A percentile compares a stretch with the other conserved stretches of the same genome.
These are phyloP conservation scores for Bursaphelenchus okinawaensis DNA, from an alignment of 2,888 invertebrate genomes.

Conservation along the genomic window DNA sequence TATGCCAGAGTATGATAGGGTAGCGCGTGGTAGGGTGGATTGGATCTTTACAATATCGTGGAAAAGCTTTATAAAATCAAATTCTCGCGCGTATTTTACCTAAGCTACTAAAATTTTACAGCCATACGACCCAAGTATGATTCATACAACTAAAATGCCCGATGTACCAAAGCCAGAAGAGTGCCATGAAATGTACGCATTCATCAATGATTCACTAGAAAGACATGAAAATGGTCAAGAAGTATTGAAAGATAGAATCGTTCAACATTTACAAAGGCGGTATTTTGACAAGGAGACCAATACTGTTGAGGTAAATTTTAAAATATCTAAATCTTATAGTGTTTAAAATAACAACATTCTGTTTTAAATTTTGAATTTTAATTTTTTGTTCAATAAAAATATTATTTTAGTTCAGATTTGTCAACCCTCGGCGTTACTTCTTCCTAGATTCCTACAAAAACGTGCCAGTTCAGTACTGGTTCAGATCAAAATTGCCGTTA, in stretches of 20 bases:
- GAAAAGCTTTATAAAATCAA: no score
- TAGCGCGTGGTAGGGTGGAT: no score
- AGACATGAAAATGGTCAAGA: neutral
- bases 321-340: neutral
- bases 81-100: neutral
- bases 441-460: neutral
- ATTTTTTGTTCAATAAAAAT: neutral
- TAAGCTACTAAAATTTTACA: neutral
- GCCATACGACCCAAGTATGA: neutral
- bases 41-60: no score
- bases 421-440: neutral
- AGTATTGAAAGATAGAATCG: neutral
- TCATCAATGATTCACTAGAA: neutral
- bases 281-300: neutral
- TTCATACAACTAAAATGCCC: conserved; percentile 49
- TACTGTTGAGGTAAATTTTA: neutral
- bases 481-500: neutral
- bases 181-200: conserved; percentile 27
- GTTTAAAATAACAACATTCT: no score
- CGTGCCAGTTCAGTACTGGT: conserved; percentile 8
- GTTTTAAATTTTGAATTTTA: no score
- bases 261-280: neutral
- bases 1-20: no score
- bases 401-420: neutral
- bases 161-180: conserved; percentile 50